These are phyloP conservation scores for Oeneis ivallda DNA, from an alignment of 2,888 invertebrate genomes.

Conservation along the genomic window DNA sequence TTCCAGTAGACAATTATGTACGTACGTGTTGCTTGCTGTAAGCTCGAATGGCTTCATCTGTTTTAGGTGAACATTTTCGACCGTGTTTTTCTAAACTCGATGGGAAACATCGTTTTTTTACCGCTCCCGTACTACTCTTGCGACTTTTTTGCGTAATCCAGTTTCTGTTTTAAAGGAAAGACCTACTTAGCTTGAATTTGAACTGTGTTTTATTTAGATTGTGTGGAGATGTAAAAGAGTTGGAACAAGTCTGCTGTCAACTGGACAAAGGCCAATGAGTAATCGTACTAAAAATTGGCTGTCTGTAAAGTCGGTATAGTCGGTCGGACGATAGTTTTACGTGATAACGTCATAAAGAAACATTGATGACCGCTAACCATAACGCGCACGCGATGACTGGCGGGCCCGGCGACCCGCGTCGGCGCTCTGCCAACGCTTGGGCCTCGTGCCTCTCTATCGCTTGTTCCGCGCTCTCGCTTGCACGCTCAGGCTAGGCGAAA, in stretches of 20 bases:
- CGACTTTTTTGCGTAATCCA: slow-evolving; percentile 23
- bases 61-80: slow-evolving; percentile 44
- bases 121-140: slow-evolving; percentile 15
- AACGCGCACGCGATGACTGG: no score
- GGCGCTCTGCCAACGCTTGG: no score
- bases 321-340: no score
- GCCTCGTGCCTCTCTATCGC: no score
- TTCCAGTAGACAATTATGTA: slow-evolving; percentile 2
- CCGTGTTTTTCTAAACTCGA: slow-evolving; percentile 45
- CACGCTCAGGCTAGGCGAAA: no score
- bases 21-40: slow-evolving; percentile 27
- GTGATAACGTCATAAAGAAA: no score
- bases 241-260: background rate
- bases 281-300: no score
- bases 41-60: slow-evolving; percentile 47
- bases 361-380: no score
- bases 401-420: no score
- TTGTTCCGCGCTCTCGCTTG: no score
- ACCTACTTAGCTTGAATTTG: slow-evolving; percentile 2
- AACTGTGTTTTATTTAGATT: background rate
- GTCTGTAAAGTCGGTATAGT: no score
- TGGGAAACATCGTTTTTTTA: slow-evolving; percentile 32
- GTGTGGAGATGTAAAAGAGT: background rate
- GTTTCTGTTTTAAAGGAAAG: background rate
- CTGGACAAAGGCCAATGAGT: no score